phyloP scores from a whole-genome alignment of 2,797 vertebrate species.

The Falco naumanni region DNA sequence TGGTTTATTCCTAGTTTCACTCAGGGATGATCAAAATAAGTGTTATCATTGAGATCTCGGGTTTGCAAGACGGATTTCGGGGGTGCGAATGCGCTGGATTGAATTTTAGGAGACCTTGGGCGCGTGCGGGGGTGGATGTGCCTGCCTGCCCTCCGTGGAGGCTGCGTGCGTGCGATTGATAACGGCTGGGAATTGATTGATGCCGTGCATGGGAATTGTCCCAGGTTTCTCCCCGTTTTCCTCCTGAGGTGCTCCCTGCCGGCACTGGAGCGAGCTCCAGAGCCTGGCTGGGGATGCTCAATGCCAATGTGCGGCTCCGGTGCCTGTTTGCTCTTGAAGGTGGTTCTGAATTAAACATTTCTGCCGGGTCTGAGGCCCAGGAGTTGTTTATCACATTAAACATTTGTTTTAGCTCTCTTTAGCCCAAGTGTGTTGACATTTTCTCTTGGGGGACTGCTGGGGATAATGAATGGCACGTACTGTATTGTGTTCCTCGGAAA shows the following conservation, averaged over 20 bases:
- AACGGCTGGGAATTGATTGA: accelerated
- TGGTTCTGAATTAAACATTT: not conserved
- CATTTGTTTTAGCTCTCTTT: slow-evolving; percentile 26
- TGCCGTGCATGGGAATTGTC: accelerated
- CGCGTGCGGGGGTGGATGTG: accelerated
- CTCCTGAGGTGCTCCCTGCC: not conserved
- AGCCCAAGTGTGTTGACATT: slow-evolving; percentile 27
- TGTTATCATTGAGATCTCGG: accelerated
- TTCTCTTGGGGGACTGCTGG: not conserved
- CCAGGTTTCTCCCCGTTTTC: not conserved
- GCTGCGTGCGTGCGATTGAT: accelerated
- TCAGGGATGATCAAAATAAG: not conserved
- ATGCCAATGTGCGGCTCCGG: not conserved
- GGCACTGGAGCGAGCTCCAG: not conserved
- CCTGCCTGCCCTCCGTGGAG: accelerated
- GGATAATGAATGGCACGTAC: slow-evolving; percentile 26
- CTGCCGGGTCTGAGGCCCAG: not conserved
- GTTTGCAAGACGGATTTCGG: not conserved
- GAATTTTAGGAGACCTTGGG: not conserved
- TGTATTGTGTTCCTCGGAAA: not conserved
- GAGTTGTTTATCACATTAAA: not conserved
- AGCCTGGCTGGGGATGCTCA: not conserved
- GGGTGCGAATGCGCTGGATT: accelerated
- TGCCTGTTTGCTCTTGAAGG: not conserved
- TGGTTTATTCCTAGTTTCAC: not conserved